phyloP scores from a whole-genome alignment of 2,113 vertebrate genomes.

The Typhlomys cinereus region DNA sequence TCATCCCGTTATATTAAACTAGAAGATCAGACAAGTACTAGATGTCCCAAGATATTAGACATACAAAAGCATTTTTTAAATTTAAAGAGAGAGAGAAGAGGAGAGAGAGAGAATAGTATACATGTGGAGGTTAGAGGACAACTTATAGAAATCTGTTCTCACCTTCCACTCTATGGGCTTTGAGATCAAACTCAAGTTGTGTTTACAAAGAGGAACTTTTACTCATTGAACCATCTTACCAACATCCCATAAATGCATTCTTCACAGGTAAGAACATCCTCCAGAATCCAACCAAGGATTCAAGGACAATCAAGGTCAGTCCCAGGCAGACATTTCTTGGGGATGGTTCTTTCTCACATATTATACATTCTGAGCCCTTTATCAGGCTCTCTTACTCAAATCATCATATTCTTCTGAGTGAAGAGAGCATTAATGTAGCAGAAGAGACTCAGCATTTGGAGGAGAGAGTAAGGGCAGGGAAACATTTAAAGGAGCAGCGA shows the following conservation, averaged over 20 bases:
- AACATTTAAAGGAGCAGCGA: neutral
- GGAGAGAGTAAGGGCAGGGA: neutral
- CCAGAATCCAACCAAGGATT: neutral
- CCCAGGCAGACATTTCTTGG: neutral
- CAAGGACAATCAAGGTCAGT: no score
- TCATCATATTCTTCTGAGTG: neutral
- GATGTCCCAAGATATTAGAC: neutral
- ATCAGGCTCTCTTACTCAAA: neutral
- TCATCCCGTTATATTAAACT: neutral
- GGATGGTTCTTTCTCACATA: neutral
- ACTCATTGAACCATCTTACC: no score
- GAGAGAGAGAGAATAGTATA: no score
- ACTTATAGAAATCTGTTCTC: no score
- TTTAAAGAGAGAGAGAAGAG: no score
- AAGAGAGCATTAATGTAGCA: conserved; percentile 1
- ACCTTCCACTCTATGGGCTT: no score
- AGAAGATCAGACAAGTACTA: neutral
- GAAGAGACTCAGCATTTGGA: neutral
- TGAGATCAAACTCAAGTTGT: no score
- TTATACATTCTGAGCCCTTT: neutral
- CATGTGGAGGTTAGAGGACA: no score
- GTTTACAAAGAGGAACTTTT: no score
- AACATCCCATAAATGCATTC: neutral
- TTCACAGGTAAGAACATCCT: neutral
- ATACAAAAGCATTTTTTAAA: neutral